phyloP scores from a whole-genome alignment of 2,113 vertebrate species.

The Indicator maculatus region DNA sequence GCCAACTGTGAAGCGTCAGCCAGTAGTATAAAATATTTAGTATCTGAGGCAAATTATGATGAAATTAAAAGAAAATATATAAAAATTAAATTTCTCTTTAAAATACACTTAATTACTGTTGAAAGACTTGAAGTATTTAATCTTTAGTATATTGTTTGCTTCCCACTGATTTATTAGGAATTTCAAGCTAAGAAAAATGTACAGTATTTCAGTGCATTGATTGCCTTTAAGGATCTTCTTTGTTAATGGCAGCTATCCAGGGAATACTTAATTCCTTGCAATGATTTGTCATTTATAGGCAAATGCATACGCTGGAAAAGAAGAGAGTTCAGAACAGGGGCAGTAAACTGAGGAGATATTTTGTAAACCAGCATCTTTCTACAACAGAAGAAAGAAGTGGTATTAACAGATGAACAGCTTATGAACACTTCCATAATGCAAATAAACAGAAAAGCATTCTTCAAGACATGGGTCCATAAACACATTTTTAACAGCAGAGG shows the following conservation, averaged over 20 bases:
- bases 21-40: neutral
- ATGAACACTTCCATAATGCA: neutral
- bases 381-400: neutral
- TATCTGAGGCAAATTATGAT: neutral
- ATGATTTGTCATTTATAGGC: neutral
- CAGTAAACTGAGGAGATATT: neutral
- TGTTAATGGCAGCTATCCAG: neutral
- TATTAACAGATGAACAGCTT: neutral
- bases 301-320: neutral
- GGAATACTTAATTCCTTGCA: slow-evolving; percentile 8
- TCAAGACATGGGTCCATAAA: neutral
- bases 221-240: slow-evolving; percentile 26
- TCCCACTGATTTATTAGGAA: slow-evolving; percentile 37
- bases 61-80: neutral
- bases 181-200: slow-evolving; percentile 32
- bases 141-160: slow-evolving; percentile 15
- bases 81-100: slow-evolving; percentile 29
- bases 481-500: neutral
- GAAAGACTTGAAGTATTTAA: slow-evolving; percentile 45
- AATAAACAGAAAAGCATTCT: neutral
- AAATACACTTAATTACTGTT: slow-evolving; percentile 9
- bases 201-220: neutral
- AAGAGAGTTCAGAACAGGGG: neutral
- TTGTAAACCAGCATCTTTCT: neutral
- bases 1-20: neutral